Evolutionary conservation across 2,888 invertebrate species (phyloP), one percentile per base, ranked within the genome.

Genomic region (Leistus spinibarbis): DNA sequence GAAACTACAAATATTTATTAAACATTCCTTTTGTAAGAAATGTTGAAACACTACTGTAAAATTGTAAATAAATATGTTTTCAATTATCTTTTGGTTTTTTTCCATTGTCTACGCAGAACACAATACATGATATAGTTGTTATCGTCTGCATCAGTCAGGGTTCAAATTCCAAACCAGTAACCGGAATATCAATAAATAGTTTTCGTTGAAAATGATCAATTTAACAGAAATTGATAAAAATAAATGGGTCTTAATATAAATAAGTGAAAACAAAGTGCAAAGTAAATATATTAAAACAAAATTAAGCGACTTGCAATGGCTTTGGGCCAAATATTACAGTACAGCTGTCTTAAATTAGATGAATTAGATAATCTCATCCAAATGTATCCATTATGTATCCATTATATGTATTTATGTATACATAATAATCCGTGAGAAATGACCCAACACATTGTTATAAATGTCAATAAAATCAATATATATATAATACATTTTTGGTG

Each of bases 21-120:
- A 73, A 67, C 73, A 73, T 73, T 73, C 73, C 73, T 67, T 73
- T 66, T 73, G 60, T 73, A 67, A 73, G 67, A 67, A 72, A 73
- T 67, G 73, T 73, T 73, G 9, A 72, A 72, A 57, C 72, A 72
- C 66, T 72, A 56, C 72, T 72, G 72, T 72, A 27, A 72, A 57
- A 64, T 23, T 72, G 67, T 73, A 73, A 73, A 73, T 73, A 73
- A 73, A 73, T 62, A 40, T 67, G 60, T 73, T 73, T 73, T 73
- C 72, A 73, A 73, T 27, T 24, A 24, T 53, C 67, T 40, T 40
- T 40, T 13, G 40, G 40, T 40, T 40, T 40, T n/a, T 40, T 40
- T 40, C 40, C 40, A 40, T 40, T 40, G 10, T 40, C 40, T 40
- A 40, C 40, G 40, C 40, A 5, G 40, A 40, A 40, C 24, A 40